These are phyloP conservation scores for Drosophila pullipes DNA, from an alignment of 2,888 invertebrate species.

Conservation along the genomic window DNA sequence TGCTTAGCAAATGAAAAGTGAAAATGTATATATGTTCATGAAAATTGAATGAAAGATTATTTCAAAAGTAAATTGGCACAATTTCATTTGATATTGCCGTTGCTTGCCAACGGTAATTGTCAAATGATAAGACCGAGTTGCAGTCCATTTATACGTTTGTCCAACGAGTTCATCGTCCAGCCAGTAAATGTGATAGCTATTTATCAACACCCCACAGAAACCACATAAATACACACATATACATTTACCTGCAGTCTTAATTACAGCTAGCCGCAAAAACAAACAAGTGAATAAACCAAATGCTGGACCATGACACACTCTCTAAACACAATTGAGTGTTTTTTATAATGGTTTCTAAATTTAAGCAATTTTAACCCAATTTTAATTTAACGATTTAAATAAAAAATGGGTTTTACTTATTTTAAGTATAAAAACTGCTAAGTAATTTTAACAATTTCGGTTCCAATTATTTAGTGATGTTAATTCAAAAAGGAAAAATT, in stretches of 20 bases:
- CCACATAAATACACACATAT: conserved; percentile 18
- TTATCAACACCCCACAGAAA: conserved; percentile 37
- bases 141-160: conserved; percentile 6
- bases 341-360: too few species aligned
- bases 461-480: not conserved
- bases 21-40: not conserved
- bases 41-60: not conserved
- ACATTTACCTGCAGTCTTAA: conserved; percentile 48
- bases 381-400: too few species aligned
- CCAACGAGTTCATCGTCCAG: conserved; percentile 37
- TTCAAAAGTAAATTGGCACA: not conserved
- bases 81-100: conserved; percentile 5
- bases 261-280: conserved; percentile 48
- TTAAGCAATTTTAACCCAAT: too few species aligned
- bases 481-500: not conserved
- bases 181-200: conserved; percentile 39
- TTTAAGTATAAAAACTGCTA: not conserved
- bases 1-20: not conserved
- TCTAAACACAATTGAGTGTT: not conserved
- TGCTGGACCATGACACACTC: not conserved
- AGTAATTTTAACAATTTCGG: not conserved
- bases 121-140: not conserved
- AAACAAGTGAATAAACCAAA: not conserved
- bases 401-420: not conserved
- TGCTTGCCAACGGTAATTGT: not conserved